Conservation (phyloP, 1,140 invertebrate species). For the Solenopsis fugax region DNA sequence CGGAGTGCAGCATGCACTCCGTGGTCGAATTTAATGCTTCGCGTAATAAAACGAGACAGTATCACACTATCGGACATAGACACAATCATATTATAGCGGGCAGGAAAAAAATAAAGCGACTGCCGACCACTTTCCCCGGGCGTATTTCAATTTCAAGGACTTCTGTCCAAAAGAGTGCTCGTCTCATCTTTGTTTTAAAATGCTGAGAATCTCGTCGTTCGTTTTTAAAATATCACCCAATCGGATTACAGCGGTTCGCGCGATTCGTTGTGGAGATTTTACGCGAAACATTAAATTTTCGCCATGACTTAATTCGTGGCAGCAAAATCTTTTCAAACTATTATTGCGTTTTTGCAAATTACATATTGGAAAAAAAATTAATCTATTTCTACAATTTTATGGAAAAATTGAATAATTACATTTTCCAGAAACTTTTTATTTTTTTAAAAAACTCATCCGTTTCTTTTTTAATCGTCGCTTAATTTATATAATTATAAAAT, state of each 20-base stretch:
- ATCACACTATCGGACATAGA: conserved; percentile 15
- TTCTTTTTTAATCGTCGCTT: background rate
- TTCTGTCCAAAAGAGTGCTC: background rate
- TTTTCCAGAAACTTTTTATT: background rate
- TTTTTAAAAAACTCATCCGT: background rate
- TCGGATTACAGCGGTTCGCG: background rate
- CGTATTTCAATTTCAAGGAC: conserved; percentile 27
- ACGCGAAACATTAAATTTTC: background rate
- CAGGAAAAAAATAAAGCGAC: conserved; percentile 52
- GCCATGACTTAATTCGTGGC: background rate
- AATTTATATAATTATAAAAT: background rate
- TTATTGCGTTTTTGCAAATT: background rate
- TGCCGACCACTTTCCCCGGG: background rate
- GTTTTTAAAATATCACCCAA: background rate
- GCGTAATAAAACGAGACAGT: conserved; percentile 64
- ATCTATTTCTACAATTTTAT: no score
- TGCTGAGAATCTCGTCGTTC: background rate
- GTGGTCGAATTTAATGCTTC: background rate
- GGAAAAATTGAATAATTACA: background rate
- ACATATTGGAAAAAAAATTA: no score
- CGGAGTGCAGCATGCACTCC: background rate
- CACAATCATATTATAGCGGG: conserved; percentile 46
- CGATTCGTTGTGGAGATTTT: background rate
- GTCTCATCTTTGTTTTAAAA: conserved; percentile 22
- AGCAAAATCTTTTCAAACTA: background rate